Percentiles rank a stretch among this genome's conserved stretches.
phyloP scores from a whole-genome alignment of 2,113 vertebrate genomes.

The Trogon surrucura region DNA sequence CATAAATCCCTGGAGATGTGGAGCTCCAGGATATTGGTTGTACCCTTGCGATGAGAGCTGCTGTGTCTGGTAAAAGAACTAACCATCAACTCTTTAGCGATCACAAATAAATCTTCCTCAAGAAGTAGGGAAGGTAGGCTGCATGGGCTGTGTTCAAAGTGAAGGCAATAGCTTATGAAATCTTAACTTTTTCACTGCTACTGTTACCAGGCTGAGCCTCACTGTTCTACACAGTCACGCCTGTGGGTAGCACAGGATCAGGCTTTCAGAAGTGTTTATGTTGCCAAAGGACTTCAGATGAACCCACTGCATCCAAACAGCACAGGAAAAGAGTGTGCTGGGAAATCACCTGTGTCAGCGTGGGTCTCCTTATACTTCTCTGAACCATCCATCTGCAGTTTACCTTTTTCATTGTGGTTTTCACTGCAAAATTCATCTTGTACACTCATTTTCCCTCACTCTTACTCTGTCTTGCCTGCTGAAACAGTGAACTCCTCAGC shows the following conservation, averaged over 20 bases:
- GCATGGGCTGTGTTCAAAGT: not conserved
- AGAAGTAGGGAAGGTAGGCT: not conserved
- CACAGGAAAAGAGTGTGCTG: accelerated
- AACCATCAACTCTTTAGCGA: not conserved
- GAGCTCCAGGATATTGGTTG: not conserved
- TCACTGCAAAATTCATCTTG: not conserved
- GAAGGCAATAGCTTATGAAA: not conserved
- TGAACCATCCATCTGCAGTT: not conserved
- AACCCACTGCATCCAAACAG: not conserved
- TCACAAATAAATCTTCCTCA: not conserved
- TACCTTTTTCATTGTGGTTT: not conserved
- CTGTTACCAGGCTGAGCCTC: not conserved
- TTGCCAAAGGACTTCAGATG: not conserved
- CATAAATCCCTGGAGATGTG: not conserved
- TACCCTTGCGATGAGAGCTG: not conserved
- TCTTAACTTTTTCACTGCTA: not conserved
- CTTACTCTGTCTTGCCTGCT: not conserved
- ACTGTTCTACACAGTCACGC: not conserved
- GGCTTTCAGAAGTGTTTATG: not conserved
- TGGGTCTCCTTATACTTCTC: not conserved
- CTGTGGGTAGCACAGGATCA: not conserved
- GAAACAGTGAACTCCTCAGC: not conserved
- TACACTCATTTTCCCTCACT: not conserved
- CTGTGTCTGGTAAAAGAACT: not conserved
- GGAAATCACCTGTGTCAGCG: not conserved